phyloP scores from a whole-genome alignment of 2,888 invertebrate genomes.

The Bellardia pandia region DNA sequence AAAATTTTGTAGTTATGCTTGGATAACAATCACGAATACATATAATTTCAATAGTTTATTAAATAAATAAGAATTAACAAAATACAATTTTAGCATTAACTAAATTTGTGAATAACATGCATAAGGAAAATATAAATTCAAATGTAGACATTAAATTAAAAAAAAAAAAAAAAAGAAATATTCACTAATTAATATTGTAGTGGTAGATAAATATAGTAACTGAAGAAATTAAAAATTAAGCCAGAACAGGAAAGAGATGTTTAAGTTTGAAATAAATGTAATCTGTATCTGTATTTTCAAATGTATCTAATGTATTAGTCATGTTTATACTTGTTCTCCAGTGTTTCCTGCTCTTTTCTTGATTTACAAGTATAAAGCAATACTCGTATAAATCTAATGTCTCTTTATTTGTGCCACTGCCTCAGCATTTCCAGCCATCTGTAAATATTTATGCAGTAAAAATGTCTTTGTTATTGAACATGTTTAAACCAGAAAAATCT shows the following conservation, averaged over 20 bases:
- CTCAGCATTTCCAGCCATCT: neutral
- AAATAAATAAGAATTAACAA: neutral
- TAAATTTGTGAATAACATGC: neutral
- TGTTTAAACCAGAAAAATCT: constrained; percentile 50
- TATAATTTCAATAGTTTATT: neutral
- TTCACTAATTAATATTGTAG: constrained; percentile 9
- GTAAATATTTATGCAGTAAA: neutral
- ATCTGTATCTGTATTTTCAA: neutral
- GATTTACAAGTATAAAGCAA: constrained; percentile 2
- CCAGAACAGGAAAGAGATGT: constrained; percentile 52
- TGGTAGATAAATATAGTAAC: neutral
- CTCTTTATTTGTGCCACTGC: neutral
- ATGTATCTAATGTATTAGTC: constrained; percentile 28
- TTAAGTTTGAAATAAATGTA: constrained; percentile 36
- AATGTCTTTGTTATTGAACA: constrained; percentile 53
- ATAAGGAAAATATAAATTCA: neutral
- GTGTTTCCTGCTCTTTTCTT: neutral
- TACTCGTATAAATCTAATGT: neutral
- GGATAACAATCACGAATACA: too few species aligned
- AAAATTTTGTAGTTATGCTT: neutral
- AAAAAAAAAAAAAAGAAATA: neutral
- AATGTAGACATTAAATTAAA: neutral
- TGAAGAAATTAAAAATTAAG: constrained; percentile 28
- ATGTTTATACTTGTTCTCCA: neutral
- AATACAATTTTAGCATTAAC: neutral